Evolutionary conservation across 1,140 invertebrate species (phyloP), one percentile per base, ranked within the genome.

Genomic region (Penaeus indicus): DNA sequence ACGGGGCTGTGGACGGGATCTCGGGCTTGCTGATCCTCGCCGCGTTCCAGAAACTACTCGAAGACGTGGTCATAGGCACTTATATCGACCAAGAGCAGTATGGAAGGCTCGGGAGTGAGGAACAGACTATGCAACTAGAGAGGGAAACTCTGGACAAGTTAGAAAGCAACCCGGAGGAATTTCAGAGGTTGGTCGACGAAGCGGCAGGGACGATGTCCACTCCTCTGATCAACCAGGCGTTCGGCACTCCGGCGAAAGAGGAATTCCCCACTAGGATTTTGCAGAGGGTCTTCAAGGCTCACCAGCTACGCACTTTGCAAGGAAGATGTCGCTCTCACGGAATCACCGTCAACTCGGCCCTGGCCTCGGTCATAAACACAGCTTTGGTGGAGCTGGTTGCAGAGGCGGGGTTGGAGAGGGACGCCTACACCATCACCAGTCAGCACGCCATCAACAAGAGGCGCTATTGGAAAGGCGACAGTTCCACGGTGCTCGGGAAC

Each of bases 341-440:
- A 0, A 32, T 86, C 18, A 79, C 84, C 8, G 19, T 86, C 13
- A 86, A 86, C 60, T 78, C 72, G 2, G 84, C 54, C 2, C 25
- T 86, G 11, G 5, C 25, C 0, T 25, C 27, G 13, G 27, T 63
- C 8, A 38, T 86, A 5, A 78, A 86, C 84, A 78, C 69, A 10
- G 84, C 84, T 18, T 38, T 86, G 60, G 75, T 79, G 0, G 84
- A 79, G 16, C 84, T 86, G 22, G 84, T 79, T 54, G 32, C 60
- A 72, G 84, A 86, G 60, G 84, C 75, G 1, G 84, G 84, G 18
- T 3, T 86, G 16, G 27, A 21, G 18, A 19, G 22, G 5, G 75
- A 86, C 27, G 61, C 1, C 3, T 47, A 64, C 32, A 64, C 4
- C 47, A 42, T 86, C 27, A 78, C 27, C 61, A 86, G 75, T 22